Base-by-base conservation (phyloP, 2,113 vertebrate species). In the Cinclus cinclus region DNA sequence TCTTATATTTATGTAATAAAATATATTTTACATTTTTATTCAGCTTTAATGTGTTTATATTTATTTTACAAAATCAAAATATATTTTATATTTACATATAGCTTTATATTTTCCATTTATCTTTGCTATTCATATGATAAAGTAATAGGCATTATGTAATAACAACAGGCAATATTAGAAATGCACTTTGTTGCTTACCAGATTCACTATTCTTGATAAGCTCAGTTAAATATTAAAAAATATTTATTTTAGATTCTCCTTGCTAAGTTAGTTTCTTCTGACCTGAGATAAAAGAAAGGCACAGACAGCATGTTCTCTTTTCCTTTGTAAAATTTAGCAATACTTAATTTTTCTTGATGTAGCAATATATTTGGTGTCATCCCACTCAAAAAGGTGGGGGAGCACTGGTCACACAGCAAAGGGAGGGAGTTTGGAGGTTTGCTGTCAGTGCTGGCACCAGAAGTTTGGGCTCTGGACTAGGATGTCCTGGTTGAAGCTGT, bases 191-290 rank as follows among this genome's bases (percentile, higher is more conserved):
- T 37, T 82, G 37, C 13, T 82, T 79, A 56, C 15, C 33, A 49
- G 11, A 71, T 81, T 13, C 22, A 47, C 10, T 85, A 15, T 47
- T 81, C 24, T 62, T 65, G 89, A 92, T 84, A 94, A 91, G 14
- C 14, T 64, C 62, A 73, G 91, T 94, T 94, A 95, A 96, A 92
- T 63, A 95, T 95, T 95, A 39, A 84, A 71, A 78, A 78, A 17
- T 15, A 49, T 76, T 76, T 84, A 46, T 85, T 82, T 82, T 30
- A 73, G 30, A 58, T 73, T 86, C 24, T 69, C 8, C 27, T 55
- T 73, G 23, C 33, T 80, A 9, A 9, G 6, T 71, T 74, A 21
- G 2, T 42, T 68, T 91, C 63, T 71, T 80, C 22, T 60, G 71
- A n/a, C 10, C 13, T 77, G 35, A 85, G 64, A 37, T 88, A 73